Conservation (phyloP, 2,888 invertebrate species). For the Dolichomitus sp. region DNA sequence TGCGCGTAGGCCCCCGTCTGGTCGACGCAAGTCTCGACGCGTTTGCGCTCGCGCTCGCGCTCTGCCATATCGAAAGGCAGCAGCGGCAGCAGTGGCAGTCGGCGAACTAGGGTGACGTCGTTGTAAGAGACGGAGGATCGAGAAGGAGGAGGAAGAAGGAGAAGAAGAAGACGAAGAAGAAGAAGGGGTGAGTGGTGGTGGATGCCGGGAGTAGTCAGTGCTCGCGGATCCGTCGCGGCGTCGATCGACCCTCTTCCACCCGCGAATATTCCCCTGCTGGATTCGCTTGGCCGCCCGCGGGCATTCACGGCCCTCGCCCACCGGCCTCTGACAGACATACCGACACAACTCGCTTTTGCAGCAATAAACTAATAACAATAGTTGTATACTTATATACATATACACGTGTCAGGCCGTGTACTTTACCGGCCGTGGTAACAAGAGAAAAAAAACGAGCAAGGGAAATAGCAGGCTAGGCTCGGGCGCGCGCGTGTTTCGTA, state of each 20-base stretch:
- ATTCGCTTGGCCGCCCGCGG: slow-evolving; percentile 63
- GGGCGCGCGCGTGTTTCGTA: slow-evolving; percentile 64
- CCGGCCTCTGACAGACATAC: slow-evolving; percentile 23
- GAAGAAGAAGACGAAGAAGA: slow-evolving; percentile 24
- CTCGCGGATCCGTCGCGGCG: slow-evolving; percentile 80
- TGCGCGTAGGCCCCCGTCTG: slow-evolving; percentile 56
- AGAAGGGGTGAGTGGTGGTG: slow-evolving; percentile 59
- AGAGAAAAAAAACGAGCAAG: slow-evolving; percentile 26
- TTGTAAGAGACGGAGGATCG: slow-evolving; percentile 21
- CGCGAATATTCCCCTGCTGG: slow-evolving; percentile 61
- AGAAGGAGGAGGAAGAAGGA: slow-evolving; percentile 43
- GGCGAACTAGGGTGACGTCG: slow-evolving; percentile 31
- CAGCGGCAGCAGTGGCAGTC: slow-evolving; percentile 26
- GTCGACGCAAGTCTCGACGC: slow-evolving; percentile 26
- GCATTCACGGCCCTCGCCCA: slow-evolving; percentile 69
- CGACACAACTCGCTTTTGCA: slow-evolving; percentile 5
- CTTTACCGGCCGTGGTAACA: slow-evolving; percentile 23
- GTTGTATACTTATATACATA: slow-evolving; percentile 20
- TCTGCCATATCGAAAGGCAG: slow-evolving; percentile 7
- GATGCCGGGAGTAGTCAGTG: slow-evolving; percentile 74
- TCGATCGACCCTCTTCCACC: slow-evolving; percentile 73
- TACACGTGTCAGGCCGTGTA: neutral
- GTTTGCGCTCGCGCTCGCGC: slow-evolving; percentile 28
- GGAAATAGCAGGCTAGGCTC: slow-evolving; percentile 29
- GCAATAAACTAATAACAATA: slow-evolving; percentile 12